Base-by-base conservation (phyloP, 2,888 invertebrate genomes). In the Scaptomyza tumidula region DNA sequence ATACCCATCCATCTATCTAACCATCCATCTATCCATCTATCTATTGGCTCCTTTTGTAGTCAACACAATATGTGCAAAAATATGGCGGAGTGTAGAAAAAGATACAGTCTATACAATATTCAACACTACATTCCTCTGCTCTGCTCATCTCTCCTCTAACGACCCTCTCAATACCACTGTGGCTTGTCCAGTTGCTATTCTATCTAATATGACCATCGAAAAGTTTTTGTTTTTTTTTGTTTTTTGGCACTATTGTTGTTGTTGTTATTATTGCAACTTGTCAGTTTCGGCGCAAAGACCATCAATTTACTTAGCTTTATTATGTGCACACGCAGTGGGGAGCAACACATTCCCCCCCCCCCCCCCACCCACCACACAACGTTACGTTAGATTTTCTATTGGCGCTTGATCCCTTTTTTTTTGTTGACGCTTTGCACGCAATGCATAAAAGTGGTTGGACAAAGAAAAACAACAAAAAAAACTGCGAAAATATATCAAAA, bases 301-400 rank as follows among this genome's bases (percentile, higher is more conserved):
- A 86, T 86, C 89, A 86, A 86, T 86, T 86, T 86, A 89, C 86
- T 87, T 75, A 86, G 87, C 88, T 86, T 87, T 86, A 86, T 86
- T 86, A 86, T 86, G 89, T 89, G 75, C 76, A 78, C 85, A 88
- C 85, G 78, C 87, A 86, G 74, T 70, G 89, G 67, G 72, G 46
- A 59, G 63, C 16, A 35, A 10, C n/a, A n/a, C n/a, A 4, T 29
- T 4, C 29, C 19, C 29, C 13, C 0, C 14, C 4, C 1, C 1
- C 1, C 2, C 2, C 19, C 19, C 19, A 19, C 19, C 19, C 19
- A n/a, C n/a, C n/a, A n/a, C n/a, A n/a, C n/a, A n/a, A n/a, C n/a
- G n/a, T n/a, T n/a, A n/a, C n/a, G n/a, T n/a, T n/a, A n/a, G n/a
- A n/a, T n/a, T n/a, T 58, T 67, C 39, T 48, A 78, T 74, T 63